Evolutionary conservation across 30 jellyfish, hydroid and myxozoan species (phyloP), one percentile per base, ranked within the genome.

Genomic region (Hydractinia symbiolongicarpus): DNA sequence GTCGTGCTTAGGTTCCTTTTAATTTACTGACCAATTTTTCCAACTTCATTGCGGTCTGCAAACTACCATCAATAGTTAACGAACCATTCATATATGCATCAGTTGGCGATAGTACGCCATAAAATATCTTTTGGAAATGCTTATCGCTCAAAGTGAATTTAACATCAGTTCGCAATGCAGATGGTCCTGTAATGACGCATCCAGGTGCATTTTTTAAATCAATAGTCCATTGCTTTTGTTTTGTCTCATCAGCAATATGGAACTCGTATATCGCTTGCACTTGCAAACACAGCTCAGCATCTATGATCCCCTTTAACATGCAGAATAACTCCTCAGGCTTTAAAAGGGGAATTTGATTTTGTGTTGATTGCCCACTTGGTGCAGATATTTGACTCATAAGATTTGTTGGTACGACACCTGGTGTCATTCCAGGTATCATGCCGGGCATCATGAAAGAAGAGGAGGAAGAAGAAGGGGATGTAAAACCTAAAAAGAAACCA

Each of bases 141-240:
- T 44, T 4, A 44, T 6, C 74, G 17, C 17, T 6, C 74, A 64
- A 51, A n/a, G 19, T 51, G 40, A 64, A 64, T 64, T 51, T 7
- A 44, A 64, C 74, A 13, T 64, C 74, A 51, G 40, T 51, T 8
- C 19, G 52, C 16, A 51, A n/a, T 64, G 9, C 40, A 44, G 74
- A 7, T 51, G 74, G 74, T 7, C 74, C 74, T 7, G 19, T 13
- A 6, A 64, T 64, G 9, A 64, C 74, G 40, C 74, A 64, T n/a
- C 74, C 74, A 9, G 74, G 6, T 64, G 74, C 9, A 64, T 64
- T 64, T 64, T 64, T 64, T 51, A 64, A 64, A 51, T 64, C 74
- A 6, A 64, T 64, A 7, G 74, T 6, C 74, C 74, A 64, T 64
- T n/a, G 19, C 9, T 7, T 64, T 44, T 44, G 4, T 7, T 44